A percentile compares a stretch with the other conserved stretches of the same genome.
Evolutionary conservation across 2,113 vertebrate species (phyloP).

Genomic region (Sorex fumeus): DNA sequence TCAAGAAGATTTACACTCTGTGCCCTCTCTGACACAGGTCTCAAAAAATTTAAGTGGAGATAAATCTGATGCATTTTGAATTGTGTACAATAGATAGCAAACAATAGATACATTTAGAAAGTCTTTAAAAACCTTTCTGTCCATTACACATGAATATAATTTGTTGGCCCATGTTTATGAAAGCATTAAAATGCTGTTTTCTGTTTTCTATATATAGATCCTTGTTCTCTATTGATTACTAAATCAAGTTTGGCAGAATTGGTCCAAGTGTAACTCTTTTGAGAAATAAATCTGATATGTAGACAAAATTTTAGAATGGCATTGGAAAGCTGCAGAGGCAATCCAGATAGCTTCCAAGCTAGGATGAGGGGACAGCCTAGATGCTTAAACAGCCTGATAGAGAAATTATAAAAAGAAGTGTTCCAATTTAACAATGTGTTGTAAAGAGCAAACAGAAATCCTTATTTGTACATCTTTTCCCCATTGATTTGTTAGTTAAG

Average conservation of each 20-base stretch:
- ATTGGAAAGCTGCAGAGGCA: neutral
- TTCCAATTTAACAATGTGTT: neutral
- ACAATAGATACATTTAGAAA: slow-evolving; percentile 55
- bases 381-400: neutral
- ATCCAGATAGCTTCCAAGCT: neutral
- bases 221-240: slow-evolving; percentile 46
- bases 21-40: too few relatives aligned
- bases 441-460: neutral
- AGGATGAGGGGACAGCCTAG: neutral
- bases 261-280: slow-evolving; percentile 28
- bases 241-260: slow-evolving; percentile 43
- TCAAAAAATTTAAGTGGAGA: neutral
- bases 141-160: neutral
- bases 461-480: neutral
- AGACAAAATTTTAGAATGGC: slow-evolving; percentile 14
- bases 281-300: slow-evolving; percentile 11
- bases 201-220: neutral
- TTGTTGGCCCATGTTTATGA: neutral
- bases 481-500: neutral
- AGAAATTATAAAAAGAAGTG: neutral
- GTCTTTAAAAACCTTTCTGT: slow-evolving; percentile 27
- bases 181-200: slow-evolving; percentile 40
- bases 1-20: too few relatives aligned
- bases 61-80: slow-evolving; percentile 17
- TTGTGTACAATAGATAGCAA: slow-evolving; percentile 10